These are phyloP conservation scores for Amphipyra tragopoginis DNA, from an alignment of 2,888 invertebrate species.

Conservation along the genomic window DNA sequence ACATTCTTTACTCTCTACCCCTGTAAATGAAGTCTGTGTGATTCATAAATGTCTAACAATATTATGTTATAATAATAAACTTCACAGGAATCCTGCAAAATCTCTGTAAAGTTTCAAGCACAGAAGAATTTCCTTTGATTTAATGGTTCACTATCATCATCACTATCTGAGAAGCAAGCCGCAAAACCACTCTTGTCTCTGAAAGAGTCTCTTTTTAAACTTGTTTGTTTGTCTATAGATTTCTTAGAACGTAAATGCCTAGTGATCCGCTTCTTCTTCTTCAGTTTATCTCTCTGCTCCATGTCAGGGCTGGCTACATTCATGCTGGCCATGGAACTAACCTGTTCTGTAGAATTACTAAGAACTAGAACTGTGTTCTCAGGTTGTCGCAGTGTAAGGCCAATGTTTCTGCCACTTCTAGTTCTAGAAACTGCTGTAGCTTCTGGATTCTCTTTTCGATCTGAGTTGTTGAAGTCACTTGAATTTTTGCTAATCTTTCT, in stretches of 20 bases:
- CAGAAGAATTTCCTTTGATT: conserved; percentile 80
- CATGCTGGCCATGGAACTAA: conserved; percentile 75
- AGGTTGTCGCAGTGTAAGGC: conserved; percentile 65
- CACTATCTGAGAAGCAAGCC: conserved; percentile 85
- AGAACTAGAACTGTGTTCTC: conserved; percentile 77
- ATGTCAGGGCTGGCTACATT: conserved; percentile 71
- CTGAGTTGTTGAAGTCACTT: conserved; percentile 69
- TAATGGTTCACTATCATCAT: conserved; percentile 79
- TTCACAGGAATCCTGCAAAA: conserved; percentile 29
- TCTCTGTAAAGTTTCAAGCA: conserved; percentile 53
- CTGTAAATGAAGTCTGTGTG: conserved; percentile 31
- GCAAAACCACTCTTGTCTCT: conserved; percentile 82
- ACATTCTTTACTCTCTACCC: conserved; percentile 35
- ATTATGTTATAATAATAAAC: conserved; percentile 24
- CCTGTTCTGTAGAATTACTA: conserved; percentile 75
- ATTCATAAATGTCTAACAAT: conserved; percentile 30
- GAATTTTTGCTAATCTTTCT: conserved; percentile 64
- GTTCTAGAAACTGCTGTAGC: conserved; percentile 71
- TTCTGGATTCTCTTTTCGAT: conserved; percentile 76
- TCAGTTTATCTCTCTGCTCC: conserved; percentile 43
- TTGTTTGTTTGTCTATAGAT: conserved; percentile 64
- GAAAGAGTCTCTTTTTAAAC: conserved; percentile 69
- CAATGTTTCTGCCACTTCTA: conserved; percentile 77
- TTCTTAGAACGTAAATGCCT: conserved; percentile 66
- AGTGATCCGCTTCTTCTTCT: conserved; percentile 61